Base-by-base conservation (phyloP, 2,888 invertebrate species). In the Alsophila aescularia region DNA sequence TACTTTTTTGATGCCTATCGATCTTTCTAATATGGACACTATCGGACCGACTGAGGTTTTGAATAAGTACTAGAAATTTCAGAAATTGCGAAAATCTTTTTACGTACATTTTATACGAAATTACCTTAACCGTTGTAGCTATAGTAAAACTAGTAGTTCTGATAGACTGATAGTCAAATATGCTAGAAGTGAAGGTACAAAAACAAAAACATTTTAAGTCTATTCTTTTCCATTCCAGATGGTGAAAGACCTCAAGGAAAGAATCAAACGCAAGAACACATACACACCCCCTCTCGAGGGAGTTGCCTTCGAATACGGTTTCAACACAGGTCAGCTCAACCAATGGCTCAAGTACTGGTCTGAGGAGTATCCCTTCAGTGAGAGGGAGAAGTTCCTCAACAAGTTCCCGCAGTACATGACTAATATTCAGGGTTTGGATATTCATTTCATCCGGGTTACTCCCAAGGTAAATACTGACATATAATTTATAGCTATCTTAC, bases 261-360 rank as follows among this genome's bases (percentile, higher is more conserved):
- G 88, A 1, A 58, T 90, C 0, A 79, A 77, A 37, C 79, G 76
- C 34, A 78, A 76, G 41, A 75, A 82, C 2, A 53, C 67, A 1
- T 71, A 78, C 31, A 79, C 92, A 0, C 90, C 92, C 4, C 94
- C 96, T 0, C 80, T 96, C n/a, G 95, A 96, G 81, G 94, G 93
- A 14, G 87, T 93, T 0, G 93, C 90, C 0, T 97, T 97, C 81
- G 93, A 95, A 64, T 98, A 97, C 75, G 98, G 98, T 0, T 95
- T 98, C 77, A 96, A 96, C 74, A 88, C 94, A 0, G 92, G 93
- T 0, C 93, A 94, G 52, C 75, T 97, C 14, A 85, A 93, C 39
- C 85, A 90, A 36, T 92, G 97, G 68, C 70, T 96, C 0, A 89
- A 93, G 8, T 95, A 96, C 82, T 98, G 98, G 98, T 92, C 92